phyloP scores from a whole-genome alignment of 1,140 invertebrate genomes.

The Sesamia nonagrioides region DNA sequence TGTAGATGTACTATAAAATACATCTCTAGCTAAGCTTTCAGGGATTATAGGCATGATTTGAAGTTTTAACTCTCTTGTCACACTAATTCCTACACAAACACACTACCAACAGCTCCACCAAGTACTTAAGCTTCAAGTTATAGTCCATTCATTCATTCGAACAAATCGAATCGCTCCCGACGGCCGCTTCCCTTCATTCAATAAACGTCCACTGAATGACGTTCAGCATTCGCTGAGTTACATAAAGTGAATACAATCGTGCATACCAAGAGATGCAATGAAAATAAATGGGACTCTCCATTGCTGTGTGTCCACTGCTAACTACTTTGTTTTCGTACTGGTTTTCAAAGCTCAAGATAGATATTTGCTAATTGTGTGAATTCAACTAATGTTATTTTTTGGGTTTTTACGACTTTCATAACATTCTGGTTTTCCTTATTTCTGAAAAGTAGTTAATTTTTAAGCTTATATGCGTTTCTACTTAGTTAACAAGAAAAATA shows the following conservation, averaged over 20 bases:
- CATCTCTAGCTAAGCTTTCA: too few relatives aligned
- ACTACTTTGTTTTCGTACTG: slow-evolving; percentile 1
- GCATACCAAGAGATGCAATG: slow-evolving; percentile 67
- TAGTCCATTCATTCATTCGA: slow-evolving; percentile 78
- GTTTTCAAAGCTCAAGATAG: background rate
- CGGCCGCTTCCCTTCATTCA: slow-evolving; percentile 75
- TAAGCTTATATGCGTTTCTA: too few relatives aligned
- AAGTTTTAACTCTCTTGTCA: slow-evolving; percentile 39
- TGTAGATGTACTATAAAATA: too few relatives aligned
- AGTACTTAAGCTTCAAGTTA: slow-evolving; percentile 70
- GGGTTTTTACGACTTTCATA: too few relatives aligned
- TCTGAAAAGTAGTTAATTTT: too few relatives aligned
- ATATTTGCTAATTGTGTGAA: background rate
- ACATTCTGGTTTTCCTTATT: too few relatives aligned
- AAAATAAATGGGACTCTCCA: slow-evolving; percentile 78
- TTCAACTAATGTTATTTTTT: too few relatives aligned
- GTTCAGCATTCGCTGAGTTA: slow-evolving; percentile 73
- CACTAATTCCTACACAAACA: slow-evolving; percentile 53
- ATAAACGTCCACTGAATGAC: slow-evolving; percentile 56
- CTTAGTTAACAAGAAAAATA: too few relatives aligned
- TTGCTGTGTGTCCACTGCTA: slow-evolving; percentile 34
- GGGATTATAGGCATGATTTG: too few relatives aligned
- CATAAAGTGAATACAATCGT: slow-evolving; percentile 70
- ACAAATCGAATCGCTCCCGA: slow-evolving; percentile 72
- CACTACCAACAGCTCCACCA: slow-evolving; percentile 58